Conservation (phyloP, 2,113 vertebrate species). For the Siniperca chuatsi region DNA sequence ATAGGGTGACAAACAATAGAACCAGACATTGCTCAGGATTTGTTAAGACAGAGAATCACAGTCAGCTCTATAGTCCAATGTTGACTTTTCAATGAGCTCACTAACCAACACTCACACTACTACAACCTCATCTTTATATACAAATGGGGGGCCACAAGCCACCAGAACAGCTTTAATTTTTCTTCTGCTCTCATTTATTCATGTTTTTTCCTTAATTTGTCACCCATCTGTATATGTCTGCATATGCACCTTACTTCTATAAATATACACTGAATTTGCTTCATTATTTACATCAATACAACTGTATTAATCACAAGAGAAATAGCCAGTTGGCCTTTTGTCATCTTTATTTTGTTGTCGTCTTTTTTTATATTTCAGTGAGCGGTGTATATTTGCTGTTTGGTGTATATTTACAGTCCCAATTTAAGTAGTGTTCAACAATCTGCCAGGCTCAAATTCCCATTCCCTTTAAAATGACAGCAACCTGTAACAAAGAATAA, state of each 20-base stretch:
- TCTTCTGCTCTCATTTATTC: not conserved
- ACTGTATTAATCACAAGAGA: not conserved
- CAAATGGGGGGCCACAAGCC: not conserved
- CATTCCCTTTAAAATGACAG: slow-evolving; percentile 20
- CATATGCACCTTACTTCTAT: not conserved
- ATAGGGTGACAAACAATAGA: not conserved
- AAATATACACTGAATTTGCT: not conserved
- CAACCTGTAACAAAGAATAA: slow-evolving; percentile 17
- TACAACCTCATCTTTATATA: not conserved
- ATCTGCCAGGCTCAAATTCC: slow-evolving; percentile 18
- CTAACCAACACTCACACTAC: slow-evolving; percentile 6
- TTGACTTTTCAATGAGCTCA: not conserved
- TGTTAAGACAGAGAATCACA: not conserved
- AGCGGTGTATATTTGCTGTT: not conserved
- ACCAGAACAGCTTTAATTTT: not conserved
- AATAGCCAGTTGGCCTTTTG: not conserved
- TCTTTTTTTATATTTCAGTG: not conserved
- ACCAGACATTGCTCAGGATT: not conserved
- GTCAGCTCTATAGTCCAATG: not conserved
- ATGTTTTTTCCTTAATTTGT: not conserved
- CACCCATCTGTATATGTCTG: not conserved
- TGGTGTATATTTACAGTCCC: not conserved
- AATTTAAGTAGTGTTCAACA: slow-evolving; percentile 2
- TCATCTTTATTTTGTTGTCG: not conserved
- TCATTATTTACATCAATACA: not conserved